These are phyloP conservation scores for Clarias macrocephalus DNA, from an alignment of 2,113 vertebrate species.

Conservation along the genomic window DNA sequence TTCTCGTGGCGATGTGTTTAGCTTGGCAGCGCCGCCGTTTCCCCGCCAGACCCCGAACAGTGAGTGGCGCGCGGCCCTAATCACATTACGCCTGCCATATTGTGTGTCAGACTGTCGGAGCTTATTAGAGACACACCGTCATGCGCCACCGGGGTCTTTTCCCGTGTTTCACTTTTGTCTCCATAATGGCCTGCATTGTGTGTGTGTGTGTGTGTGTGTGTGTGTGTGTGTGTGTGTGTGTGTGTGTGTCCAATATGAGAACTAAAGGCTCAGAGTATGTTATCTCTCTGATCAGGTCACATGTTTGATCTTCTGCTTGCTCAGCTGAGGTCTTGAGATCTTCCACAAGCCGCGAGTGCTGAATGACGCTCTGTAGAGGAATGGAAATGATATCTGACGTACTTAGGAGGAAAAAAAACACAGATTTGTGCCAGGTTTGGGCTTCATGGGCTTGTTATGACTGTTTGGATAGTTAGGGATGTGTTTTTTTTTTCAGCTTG, in stretches of 20 bases:
- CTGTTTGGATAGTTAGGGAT: neutral
- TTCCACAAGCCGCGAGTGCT: neutral
- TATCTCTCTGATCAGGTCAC: conserved; percentile 69
- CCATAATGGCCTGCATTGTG: conserved; percentile 58
- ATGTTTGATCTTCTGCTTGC: conserved; percentile 71
- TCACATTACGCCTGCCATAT: conserved; percentile 80
- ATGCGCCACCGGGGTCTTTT: conserved; percentile 54
- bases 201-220: conserved; percentile 29
- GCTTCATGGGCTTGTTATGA: neutral
- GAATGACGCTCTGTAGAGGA: neutral
- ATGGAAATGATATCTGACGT: neutral
- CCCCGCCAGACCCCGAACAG: conserved; percentile 66
- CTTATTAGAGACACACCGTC: conserved; percentile 71
- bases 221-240: neutral
- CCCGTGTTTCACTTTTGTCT: conserved; percentile 73
- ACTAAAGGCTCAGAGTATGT: conserved; percentile 53
- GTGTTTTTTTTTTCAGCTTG: too few species aligned
- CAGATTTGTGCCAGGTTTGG: neutral
- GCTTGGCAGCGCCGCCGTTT: conserved; percentile 64
- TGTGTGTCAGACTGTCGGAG: conserved; percentile 82
- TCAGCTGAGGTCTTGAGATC: conserved; percentile 4
- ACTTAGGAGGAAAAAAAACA: neutral
- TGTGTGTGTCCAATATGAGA: neutral
- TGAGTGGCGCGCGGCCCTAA: conserved; percentile 70
- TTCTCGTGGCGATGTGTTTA: conserved; percentile 65